phyloP scores from a whole-genome alignment of 2,113 vertebrate species.

The Thunnus maccoyii region DNA sequence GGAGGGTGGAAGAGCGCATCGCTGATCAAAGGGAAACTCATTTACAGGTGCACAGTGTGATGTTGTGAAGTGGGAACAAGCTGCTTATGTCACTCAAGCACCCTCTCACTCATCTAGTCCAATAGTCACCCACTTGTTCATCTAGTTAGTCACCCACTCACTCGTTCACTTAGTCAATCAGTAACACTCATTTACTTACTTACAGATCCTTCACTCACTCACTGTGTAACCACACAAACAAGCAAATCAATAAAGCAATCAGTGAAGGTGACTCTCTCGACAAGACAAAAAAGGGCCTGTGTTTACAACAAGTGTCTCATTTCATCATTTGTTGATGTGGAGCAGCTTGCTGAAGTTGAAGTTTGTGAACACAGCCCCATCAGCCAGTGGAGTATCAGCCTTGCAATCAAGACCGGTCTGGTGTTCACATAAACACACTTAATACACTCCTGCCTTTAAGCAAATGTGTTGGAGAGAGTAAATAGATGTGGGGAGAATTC shows the following conservation, averaged over 20 bases:
- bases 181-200: conserved; percentile 53
- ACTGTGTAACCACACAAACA: conserved; percentile 47
- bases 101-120: conserved; percentile 55
- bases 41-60: conserved; percentile 64
- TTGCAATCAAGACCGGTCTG: conserved; percentile 32
- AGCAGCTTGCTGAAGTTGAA: conserved; percentile 48
- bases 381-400: conserved; percentile 14
- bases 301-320: conserved; percentile 48
- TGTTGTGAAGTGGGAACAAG: conserved; percentile 68
- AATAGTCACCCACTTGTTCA: conserved; percentile 57
- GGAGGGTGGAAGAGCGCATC: conserved; percentile 45
- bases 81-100: conserved; percentile 70
- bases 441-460: neutral
- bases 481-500: neutral
- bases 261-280: conserved; percentile 21
- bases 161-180: conserved; percentile 36
- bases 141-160: conserved; percentile 38
- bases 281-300: conserved; percentile 12
- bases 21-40: conserved; percentile 75
- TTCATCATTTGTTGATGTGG: conserved; percentile 60
- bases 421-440: neutral
- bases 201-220: conserved; percentile 46
- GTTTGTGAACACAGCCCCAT: conserved; percentile 31
- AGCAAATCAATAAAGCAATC: conserved; percentile 63
- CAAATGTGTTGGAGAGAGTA: neutral